Percentiles rank a stretch among this genome's conserved stretches.
Evolutionary conservation across 2,888 invertebrate species (phyloP).

Genomic region (Thera obeliscata): DNA sequence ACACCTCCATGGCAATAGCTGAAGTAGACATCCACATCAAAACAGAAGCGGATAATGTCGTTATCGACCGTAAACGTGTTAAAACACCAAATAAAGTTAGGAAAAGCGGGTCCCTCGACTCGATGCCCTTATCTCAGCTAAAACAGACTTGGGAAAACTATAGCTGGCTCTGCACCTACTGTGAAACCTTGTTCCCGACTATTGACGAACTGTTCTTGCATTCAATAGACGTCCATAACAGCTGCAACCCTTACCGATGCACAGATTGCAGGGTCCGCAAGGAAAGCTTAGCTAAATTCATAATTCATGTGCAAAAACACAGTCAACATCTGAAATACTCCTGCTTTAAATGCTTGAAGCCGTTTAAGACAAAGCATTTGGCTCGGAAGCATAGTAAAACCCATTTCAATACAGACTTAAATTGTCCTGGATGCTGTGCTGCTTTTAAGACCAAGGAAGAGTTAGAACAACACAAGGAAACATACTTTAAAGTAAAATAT

Average conservation of each 20-base stretch:
- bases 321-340: conserved; percentile 83
- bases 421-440: conserved; percentile 64
- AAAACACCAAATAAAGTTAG: conserved; percentile 10
- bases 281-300: conserved; percentile 57
- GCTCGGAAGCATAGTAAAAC: conserved; percentile 48
- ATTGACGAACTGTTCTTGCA: conserved; percentile 80
- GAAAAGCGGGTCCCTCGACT: conserved; percentile 32
- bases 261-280: conserved; percentile 82
- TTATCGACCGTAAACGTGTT: background rate
- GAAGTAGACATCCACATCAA: background rate
- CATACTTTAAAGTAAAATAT: conserved; percentile 52
- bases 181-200: conserved; percentile 60
- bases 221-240: conserved; percentile 84
- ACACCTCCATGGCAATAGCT: background rate
- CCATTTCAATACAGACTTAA: conserved; percentile 50
- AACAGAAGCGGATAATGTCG: conserved; percentile 4
- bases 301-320: conserved; percentile 85
- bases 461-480: conserved; percentile 52
- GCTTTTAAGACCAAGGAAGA: conserved; percentile 54
- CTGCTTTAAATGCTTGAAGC: conserved; percentile 61
- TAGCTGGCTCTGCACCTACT: conserved; percentile 65
- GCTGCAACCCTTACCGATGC: conserved; percentile 86
- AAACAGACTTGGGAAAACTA: conserved; percentile 67
- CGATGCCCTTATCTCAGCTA: conserved; percentile 54
- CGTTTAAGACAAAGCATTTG: conserved; percentile 50